phyloP scores from a whole-genome alignment of 1,140 invertebrate genomes.

The Chelonus insularis region DNA sequence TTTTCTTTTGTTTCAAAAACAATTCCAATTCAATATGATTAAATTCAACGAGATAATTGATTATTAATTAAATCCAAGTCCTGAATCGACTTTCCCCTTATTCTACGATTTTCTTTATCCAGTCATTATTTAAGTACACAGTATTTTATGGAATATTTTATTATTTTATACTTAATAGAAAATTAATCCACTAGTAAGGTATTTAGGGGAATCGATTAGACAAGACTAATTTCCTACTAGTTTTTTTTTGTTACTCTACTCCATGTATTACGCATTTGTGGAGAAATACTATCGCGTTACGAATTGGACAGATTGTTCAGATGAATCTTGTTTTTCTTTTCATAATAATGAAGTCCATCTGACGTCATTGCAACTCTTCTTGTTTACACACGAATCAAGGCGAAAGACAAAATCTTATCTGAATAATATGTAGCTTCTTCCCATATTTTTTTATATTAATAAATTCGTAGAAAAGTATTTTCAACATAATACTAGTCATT shows the following conservation, averaged over 20 bases:
- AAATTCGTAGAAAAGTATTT: too few species aligned
- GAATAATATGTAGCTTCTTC: too few species aligned
- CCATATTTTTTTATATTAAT: too few species aligned
- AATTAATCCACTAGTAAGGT: slow-evolving; percentile 36
- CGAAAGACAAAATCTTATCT: too few species aligned
- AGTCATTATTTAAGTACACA: too few species aligned
- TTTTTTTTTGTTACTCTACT: slow-evolving; percentile 42
- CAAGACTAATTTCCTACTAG: slow-evolving; percentile 56
- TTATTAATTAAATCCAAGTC: slow-evolving; percentile 5
- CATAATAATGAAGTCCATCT: slow-evolving; percentile 30
- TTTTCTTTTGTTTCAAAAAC: background rate
- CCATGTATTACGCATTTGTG: slow-evolving; percentile 40
- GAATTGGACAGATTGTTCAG: slow-evolving; percentile 57
- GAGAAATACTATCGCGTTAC: slow-evolving; percentile 58
- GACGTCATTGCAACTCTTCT: slow-evolving; percentile 23
- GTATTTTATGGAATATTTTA: too few species aligned
- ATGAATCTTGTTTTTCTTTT: slow-evolving; percentile 40
- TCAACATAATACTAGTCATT: too few species aligned
- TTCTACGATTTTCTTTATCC: background rate
- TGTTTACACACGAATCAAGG: background rate
- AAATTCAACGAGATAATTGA: background rate
- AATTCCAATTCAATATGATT: background rate
- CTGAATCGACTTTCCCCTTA: slow-evolving; percentile 25
- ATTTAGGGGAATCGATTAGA: slow-evolving; percentile 12
- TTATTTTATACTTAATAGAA: too few species aligned